phyloP scores from a whole-genome alignment of 2,888 invertebrate species.

The Salticus scenicus region DNA sequence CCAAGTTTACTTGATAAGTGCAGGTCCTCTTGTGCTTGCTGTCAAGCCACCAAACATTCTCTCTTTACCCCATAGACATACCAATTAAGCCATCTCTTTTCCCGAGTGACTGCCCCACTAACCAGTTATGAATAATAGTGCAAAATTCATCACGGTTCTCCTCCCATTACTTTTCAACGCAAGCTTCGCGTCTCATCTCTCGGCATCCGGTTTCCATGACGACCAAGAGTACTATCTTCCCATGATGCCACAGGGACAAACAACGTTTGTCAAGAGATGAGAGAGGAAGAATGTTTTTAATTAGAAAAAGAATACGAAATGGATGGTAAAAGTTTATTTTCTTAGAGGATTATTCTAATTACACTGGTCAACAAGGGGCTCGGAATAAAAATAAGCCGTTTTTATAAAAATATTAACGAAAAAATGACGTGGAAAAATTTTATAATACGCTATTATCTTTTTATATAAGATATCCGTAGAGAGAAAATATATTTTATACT shows the following conservation, averaged over 20 bases:
- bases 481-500: too few species aligned
- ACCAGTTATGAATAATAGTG: slow-evolving; percentile 1
- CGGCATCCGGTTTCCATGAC: background rate
- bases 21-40: too few species aligned
- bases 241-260: background rate
- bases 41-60: background rate
- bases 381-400: too few species aligned
- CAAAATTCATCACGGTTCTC: background rate
- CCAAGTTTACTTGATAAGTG: too few species aligned
- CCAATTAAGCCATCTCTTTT: slow-evolving; percentile 6
- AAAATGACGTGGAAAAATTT: too few species aligned
- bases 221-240: background rate
- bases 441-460: too few species aligned
- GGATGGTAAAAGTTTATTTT: too few species aligned
- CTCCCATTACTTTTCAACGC: background rate
- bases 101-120: slow-evolving; percentile 1
- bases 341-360: too few species aligned
- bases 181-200: background rate
- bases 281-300: background rate
- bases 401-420: too few species aligned
- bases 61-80: background rate
- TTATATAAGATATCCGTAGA: too few species aligned
- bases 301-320: too few species aligned
- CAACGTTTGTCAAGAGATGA: background rate
- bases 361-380: too few species aligned